phyloP scores from a whole-genome alignment of 2,797 vertebrate genomes.

The Macropodus opercularis region DNA sequence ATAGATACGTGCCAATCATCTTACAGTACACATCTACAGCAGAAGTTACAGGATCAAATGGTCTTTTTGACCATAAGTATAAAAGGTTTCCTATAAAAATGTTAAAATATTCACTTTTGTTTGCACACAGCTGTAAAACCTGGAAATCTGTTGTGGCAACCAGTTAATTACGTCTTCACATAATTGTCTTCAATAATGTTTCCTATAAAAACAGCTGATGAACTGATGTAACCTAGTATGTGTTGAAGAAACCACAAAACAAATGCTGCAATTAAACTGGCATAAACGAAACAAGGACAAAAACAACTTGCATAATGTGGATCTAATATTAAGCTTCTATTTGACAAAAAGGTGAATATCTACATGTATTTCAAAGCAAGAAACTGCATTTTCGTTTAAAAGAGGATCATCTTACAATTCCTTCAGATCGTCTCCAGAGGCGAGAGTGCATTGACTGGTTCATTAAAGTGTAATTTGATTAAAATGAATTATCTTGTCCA shows the following conservation, averaged over 20 bases:
- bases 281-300: background rate
- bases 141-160: too few species aligned
- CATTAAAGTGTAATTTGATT: constrained; percentile 65
- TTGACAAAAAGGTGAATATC: background rate
- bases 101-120: too few species aligned
- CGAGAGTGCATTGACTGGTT: constrained; percentile 54
- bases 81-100: too few species aligned
- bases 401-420: constrained; percentile 14
- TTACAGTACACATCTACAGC: background rate
- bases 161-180: too few species aligned
- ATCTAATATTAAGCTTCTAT: background rate
- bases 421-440: constrained; percentile 44
- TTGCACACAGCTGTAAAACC: too few species aligned
- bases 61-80: too few species aligned
- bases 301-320: background rate
- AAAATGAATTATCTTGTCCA: constrained; percentile 46
- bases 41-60: background rate
- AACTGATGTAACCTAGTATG: too few species aligned
- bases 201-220: too few species aligned
- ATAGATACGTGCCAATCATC: background rate
- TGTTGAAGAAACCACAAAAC: background rate
- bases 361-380: constrained; percentile 32
- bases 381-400: constrained; percentile 19
- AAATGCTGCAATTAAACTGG: background rate
- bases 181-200: too few species aligned